Percentiles rank a stretch among this genome's conserved stretches.
These are phyloP conservation scores for Gymnothorax reevesii DNA, from an alignment of 2,797 vertebrate genomes.

Conservation along the genomic window DNA sequence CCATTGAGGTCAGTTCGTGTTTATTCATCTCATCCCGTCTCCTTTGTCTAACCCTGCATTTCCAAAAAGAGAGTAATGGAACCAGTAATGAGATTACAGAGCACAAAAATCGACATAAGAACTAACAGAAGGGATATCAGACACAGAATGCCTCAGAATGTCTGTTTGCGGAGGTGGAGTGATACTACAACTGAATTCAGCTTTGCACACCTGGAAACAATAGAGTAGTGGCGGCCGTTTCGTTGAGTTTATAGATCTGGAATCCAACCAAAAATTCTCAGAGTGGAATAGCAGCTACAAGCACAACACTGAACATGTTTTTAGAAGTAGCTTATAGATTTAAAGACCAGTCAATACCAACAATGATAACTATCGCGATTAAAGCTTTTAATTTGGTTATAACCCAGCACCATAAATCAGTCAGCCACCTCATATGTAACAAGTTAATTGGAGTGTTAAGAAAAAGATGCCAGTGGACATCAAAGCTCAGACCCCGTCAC, in stretches of 20 bases:
- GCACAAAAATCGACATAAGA: not conserved
- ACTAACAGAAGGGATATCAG: not conserved
- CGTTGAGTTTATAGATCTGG: not conserved
- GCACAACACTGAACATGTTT: not conserved
- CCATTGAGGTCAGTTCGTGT: slow-evolving; percentile 75
- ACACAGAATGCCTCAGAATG: not conserved
- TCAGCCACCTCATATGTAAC: no score
- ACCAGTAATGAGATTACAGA: not conserved
- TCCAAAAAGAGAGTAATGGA: not conserved
- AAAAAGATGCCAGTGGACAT: no score
- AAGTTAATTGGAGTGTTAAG: no score
- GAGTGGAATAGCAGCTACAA: not conserved
- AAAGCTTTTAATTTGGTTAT: no score
- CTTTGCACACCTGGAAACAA: not conserved
- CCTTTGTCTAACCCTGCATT: slow-evolving; percentile 67
- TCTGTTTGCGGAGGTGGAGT: not conserved
- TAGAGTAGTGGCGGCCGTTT: not conserved
- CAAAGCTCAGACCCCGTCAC: no score
- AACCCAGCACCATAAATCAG: no score
- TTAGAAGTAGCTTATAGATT: not conserved
- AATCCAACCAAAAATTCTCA: not conserved
- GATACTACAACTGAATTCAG: not conserved
- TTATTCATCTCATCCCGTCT: slow-evolving; percentile 69
- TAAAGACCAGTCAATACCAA: no score
- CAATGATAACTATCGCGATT: no score